Conservation (phyloP, 2,797 vertebrate genomes). For the Hephaestus fuliginosus region DNA sequence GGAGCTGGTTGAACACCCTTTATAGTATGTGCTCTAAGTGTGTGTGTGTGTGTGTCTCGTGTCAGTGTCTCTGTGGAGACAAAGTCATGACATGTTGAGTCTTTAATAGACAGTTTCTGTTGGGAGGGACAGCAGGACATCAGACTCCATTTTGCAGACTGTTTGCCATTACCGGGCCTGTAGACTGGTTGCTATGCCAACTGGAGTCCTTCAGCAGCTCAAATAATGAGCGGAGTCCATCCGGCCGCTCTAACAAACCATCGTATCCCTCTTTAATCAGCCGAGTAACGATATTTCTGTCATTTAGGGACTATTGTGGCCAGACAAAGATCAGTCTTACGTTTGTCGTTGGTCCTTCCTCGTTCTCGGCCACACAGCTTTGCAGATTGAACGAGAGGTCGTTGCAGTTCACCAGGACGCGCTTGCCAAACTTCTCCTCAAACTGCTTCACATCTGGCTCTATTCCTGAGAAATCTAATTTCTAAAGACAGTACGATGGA, state of each 20-base stretch:
- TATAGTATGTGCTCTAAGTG: neutral
- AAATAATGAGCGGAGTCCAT: slow-evolving; percentile 51
- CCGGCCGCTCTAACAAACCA: slow-evolving; percentile 41
- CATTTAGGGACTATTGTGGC: slow-evolving; percentile 19
- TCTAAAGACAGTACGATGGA: slow-evolving; percentile 82
- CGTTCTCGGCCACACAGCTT: slow-evolving; percentile 97
- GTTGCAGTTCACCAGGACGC: slow-evolving; percentile 95
- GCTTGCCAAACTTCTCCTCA: slow-evolving; percentile 97
- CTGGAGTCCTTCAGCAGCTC: slow-evolving; percentile 48
- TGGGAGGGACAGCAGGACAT: slow-evolving; percentile 69
- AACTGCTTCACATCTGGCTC: slow-evolving; percentile 96
- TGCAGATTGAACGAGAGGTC: slow-evolving; percentile 98
- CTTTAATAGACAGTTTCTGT: slow-evolving; percentile 59
- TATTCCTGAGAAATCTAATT: slow-evolving; percentile 94
- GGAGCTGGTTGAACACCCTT: slow-evolving; percentile 30
- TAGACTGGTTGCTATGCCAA: slow-evolving; percentile 71
- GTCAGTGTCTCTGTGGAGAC: slow-evolving; percentile 38
- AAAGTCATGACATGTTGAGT: slow-evolving; percentile 30
- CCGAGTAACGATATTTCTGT: slow-evolving; percentile 41
- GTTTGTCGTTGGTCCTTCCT: slow-evolving; percentile 98
- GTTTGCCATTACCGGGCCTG: slow-evolving; percentile 56
- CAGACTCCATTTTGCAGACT: slow-evolving; percentile 65
- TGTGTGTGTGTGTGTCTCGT: slow-evolving; percentile 9
- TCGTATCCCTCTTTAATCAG: slow-evolving; percentile 32
- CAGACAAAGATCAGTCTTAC: slow-evolving; percentile 80